Conservation (phyloP, 2,888 invertebrate genomes). For the Aleiodes testaceus region DNA sequence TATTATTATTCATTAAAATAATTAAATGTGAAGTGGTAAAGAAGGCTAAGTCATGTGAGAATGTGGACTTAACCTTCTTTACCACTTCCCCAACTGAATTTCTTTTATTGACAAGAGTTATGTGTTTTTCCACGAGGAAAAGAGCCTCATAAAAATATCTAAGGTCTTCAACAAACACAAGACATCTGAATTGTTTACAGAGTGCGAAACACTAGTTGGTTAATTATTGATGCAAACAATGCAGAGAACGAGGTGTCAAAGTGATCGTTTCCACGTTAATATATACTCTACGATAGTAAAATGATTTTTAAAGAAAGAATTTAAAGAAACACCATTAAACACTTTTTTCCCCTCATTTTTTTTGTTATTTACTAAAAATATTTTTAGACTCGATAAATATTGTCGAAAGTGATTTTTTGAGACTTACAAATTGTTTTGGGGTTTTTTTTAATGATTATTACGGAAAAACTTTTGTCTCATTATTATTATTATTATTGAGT, state of each 20-base stretch:
- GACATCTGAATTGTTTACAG: conserved; percentile 60
- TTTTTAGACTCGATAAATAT: not conserved
- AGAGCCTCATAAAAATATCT: conserved; percentile 58
- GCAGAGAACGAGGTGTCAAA: conserved; percentile 41
- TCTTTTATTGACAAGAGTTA: not conserved
- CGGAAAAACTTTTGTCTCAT: no score
- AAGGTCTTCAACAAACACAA: conserved; percentile 62
- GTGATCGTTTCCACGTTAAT: conserved; percentile 41
- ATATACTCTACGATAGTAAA: conserved; percentile 17
- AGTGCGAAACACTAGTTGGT: conserved; percentile 52
- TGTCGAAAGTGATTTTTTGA: no score
- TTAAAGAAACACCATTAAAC: not conserved
- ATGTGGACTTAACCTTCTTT: no score
- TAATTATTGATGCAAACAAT: conserved; percentile 59
- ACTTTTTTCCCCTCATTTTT: not conserved
- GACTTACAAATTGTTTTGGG: no score
- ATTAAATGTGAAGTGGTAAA: conserved; percentile 5
- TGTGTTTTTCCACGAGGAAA: conserved; percentile 40
- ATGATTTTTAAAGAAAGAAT: not conserved
- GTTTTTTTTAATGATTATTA: no score
- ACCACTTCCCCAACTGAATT: no score
- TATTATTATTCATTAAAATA: no score
- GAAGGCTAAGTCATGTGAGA: no score
- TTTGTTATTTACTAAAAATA: not conserved
- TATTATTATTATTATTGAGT: no score